phyloP scores from a whole-genome alignment of 2,113 vertebrate species.

The Oxyura jamaicensis region DNA sequence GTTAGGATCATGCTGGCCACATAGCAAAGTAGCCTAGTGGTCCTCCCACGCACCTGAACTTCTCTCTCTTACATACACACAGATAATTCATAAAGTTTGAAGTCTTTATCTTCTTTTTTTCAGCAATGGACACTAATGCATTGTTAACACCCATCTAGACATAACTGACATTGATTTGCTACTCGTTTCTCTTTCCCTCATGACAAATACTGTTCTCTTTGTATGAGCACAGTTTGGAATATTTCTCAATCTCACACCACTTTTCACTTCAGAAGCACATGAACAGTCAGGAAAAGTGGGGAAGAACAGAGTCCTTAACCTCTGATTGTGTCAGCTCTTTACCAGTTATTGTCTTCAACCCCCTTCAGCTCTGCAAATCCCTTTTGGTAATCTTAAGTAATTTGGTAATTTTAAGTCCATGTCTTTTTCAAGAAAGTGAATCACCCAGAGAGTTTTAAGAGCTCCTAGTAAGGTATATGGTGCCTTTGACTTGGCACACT shows the following conservation, averaged over 20 bases:
- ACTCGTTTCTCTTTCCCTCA: not conserved
- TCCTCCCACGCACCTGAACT: not conserved
- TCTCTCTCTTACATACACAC: not conserved
- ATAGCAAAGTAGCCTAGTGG: not conserved
- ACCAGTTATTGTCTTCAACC: not conserved
- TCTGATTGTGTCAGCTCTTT: not conserved
- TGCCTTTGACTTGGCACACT: not conserved
- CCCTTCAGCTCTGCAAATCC: not conserved
- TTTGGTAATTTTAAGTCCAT: not conserved
- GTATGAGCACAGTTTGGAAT: not conserved
- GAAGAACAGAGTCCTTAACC: not conserved
- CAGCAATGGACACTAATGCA: not conserved
- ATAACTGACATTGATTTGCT: constrained; percentile 13
- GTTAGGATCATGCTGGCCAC: constrained; percentile 13
- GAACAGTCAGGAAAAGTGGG: not conserved
- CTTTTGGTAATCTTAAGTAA: no score
- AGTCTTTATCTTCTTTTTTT: not conserved
- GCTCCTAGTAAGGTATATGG: not conserved
- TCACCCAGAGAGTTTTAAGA: not conserved
- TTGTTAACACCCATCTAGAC: not conserved
- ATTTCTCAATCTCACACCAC: not conserved
- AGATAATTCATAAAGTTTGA: constrained; percentile 43
- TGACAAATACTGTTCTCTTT: not conserved
- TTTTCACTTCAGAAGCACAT: not conserved
- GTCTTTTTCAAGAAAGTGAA: not conserved